Percentiles rank a stretch among this genome's conserved stretches.
Conservation (phyloP, 2,888 invertebrate species). For the Acleris sparsana region DNA sequence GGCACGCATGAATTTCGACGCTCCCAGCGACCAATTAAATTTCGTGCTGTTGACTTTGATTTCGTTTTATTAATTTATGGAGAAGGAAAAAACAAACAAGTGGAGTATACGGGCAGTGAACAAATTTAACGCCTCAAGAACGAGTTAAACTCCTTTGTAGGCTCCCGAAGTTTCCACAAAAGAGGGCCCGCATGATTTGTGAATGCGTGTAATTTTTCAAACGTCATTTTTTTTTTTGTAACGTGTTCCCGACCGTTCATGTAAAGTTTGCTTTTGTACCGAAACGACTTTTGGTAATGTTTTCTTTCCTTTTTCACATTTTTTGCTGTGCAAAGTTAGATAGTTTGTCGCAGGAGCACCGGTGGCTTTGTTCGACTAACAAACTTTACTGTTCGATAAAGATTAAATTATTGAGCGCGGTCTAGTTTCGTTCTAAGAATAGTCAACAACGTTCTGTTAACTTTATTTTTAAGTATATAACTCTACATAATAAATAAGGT, state of each 20-base stretch:
- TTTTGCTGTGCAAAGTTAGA: conserved; percentile 69
- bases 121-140: conserved; percentile 68
- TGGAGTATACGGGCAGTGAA: conserved; percentile 53
- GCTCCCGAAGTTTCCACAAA: conserved; percentile 74
- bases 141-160: conserved; percentile 75
- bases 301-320: conserved; percentile 64
- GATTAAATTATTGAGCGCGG: conserved; percentile 39
- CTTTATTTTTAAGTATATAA: no score
- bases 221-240: conserved; percentile 80
- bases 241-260: conserved; percentile 70
- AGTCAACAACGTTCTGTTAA: no score
- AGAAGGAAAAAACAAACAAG: conserved; percentile 49
- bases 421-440: conserved; percentile 1
- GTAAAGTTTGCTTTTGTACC: conserved; percentile 78
- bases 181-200: conserved; percentile 80
- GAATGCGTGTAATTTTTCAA: conserved; percentile 83
- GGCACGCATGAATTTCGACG: conserved; percentile 45
- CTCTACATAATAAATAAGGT: no score
- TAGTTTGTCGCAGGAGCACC: conserved; percentile 63
- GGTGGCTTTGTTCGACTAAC: conserved; percentile 59
- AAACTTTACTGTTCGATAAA: conserved; percentile 56
- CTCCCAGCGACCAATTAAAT: conserved; percentile 44
- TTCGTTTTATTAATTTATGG: conserved; percentile 33
- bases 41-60: conserved; percentile 39
- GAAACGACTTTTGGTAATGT: conserved; percentile 71